Evolutionary conservation across 1,140 invertebrate genomes (phyloP).

Genomic region (Drosophila arizonae): DNA sequence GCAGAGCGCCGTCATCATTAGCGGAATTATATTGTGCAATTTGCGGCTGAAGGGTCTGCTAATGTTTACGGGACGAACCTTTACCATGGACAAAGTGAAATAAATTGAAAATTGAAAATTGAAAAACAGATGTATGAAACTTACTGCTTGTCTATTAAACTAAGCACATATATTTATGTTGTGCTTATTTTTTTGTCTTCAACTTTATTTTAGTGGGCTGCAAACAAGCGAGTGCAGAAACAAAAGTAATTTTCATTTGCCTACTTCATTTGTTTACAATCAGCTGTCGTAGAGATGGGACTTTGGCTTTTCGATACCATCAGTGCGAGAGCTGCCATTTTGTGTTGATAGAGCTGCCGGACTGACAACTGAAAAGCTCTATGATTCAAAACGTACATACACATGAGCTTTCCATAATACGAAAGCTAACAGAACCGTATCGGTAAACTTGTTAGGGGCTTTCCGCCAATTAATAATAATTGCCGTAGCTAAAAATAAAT

Average conservation of each 20-base stretch:
- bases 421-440: neutral
- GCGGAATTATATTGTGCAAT: too few relatives aligned
- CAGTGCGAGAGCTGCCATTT: neutral
- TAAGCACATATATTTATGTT: too few relatives aligned
- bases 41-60: too few relatives aligned
- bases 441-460: neutral
- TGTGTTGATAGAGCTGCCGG: neutral
- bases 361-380: neutral
- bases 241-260: neutral
- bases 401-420: neutral
- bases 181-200: too few relatives aligned
- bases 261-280: neutral
- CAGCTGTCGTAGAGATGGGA: constrained; percentile 3
- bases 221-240: too few relatives aligned
- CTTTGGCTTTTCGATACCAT: neutral
- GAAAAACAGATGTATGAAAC: too few relatives aligned
- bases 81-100: too few relatives aligned
- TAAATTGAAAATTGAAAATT: too few relatives aligned
- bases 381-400: neutral
- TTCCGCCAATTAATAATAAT: neutral
- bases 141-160: too few relatives aligned
- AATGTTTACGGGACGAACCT: too few relatives aligned
- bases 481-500: neutral
- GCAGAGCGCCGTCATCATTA: too few relatives aligned
- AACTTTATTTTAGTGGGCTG: too few relatives aligned